These are phyloP conservation scores for Labeo calbasu DNA, from an alignment of 2,797 vertebrate genomes.

Conservation along the genomic window DNA sequence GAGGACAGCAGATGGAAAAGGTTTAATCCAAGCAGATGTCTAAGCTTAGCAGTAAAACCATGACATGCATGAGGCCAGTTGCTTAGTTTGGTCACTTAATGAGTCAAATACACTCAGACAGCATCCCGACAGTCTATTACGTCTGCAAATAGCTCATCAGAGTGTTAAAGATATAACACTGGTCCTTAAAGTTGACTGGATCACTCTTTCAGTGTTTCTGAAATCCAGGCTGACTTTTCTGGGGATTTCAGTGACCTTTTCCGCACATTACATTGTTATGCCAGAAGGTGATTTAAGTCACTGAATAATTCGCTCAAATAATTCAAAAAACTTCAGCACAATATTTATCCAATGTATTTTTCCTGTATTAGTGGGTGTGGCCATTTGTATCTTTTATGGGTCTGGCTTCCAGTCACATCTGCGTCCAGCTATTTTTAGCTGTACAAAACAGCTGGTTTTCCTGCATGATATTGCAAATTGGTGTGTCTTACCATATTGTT, in stretches of 20 bases:
- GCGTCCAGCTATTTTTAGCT: too few relatives aligned
- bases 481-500: too few relatives aligned
- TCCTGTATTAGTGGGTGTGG: too few relatives aligned
- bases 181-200: neutral
- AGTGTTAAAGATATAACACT: neutral
- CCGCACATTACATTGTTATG: neutral
- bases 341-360: too few relatives aligned
- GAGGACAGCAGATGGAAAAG: constrained; percentile 49
- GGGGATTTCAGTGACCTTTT: neutral
- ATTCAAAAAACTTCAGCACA: neutral
- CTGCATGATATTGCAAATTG: too few relatives aligned
- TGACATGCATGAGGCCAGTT: constrained; percentile 2
- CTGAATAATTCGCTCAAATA: neutral
- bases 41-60: constrained; percentile 47
- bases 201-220: neutral
- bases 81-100: neutral
- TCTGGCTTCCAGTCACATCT: too few relatives aligned
- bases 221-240: neutral
- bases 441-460: too few relatives aligned
- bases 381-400: too few relatives aligned
- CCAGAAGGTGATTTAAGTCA: neutral
- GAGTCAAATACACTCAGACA: neutral
- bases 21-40: constrained; percentile 51
- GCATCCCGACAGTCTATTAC: neutral
- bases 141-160: neutral